phyloP scores from a whole-genome alignment of 2,797 vertebrate genomes.

The Coregonus ussuriensis region DNA sequence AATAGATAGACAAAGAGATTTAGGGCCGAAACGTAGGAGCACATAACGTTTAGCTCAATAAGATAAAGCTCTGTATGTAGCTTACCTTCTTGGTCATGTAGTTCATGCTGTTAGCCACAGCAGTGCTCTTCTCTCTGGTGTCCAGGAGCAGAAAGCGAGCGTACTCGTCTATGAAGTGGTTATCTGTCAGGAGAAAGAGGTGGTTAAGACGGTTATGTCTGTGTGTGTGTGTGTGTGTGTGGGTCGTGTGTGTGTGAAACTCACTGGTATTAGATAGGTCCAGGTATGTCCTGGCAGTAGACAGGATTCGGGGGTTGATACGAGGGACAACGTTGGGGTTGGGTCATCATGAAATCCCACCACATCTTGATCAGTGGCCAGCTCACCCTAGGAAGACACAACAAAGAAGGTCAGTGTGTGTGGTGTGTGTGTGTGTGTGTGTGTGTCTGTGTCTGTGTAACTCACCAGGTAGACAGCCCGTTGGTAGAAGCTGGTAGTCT shows the following conservation, averaged over 20 bases:
- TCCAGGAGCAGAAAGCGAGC: conserved; percentile 86
- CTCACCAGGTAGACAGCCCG: conserved; percentile 93
- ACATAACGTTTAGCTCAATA: neutral
- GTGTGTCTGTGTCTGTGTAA: conserved; percentile 19
- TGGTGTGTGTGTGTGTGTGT: too few species aligned
- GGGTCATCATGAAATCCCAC: conserved; percentile 96
- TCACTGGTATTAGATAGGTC: conserved; percentile 93
- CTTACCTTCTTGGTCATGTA: conserved; percentile 97
- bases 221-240: neutral
- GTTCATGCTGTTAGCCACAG: conserved; percentile 93
- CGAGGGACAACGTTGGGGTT: conserved; percentile 95
- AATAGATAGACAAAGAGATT: conserved; percentile 44
- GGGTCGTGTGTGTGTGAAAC: conserved; percentile 42
- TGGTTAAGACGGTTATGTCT: neutral
- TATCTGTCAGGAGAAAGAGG: conserved; percentile 75
- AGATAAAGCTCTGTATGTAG: neutral
- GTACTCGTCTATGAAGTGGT: conserved; percentile 90
- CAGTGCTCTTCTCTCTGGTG: conserved; percentile 86
- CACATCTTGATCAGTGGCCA: conserved; percentile 91
- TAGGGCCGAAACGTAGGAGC: conserved; percentile 31
- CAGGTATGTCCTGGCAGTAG: conserved; percentile 88
- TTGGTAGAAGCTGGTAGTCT: conserved; percentile 93
- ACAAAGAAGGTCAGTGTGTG: neutral
- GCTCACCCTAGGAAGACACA: conserved; percentile 81
- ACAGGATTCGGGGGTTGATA: conserved; percentile 93